A percentile compares a stretch with the other conserved stretches of the same genome.
Conservation (phyloP, 2,113 vertebrate genomes). For the Tragulus kanchil region DNA sequence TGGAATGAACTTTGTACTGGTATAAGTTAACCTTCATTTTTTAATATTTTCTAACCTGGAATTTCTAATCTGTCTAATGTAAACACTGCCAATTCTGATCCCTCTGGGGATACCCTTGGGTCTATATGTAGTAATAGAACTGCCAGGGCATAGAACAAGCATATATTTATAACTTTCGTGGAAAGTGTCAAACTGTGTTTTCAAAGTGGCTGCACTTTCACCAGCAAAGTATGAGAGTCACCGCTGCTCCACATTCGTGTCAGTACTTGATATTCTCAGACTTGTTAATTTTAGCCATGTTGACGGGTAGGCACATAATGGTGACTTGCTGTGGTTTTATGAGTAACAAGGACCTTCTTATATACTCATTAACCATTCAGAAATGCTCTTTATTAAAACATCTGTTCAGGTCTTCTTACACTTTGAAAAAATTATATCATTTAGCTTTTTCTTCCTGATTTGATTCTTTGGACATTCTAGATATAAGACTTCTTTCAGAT, state of each 20-base stretch:
- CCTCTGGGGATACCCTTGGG: neutral
- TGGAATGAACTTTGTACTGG: neutral
- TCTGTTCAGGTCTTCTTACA: neutral
- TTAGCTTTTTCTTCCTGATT: neutral
- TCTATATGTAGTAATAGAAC: neutral
- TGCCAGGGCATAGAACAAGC: neutral
- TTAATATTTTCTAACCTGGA: neutral
- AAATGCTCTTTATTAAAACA: constrained; percentile 20
- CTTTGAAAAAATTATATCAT: constrained; percentile 4
- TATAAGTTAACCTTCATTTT: neutral
- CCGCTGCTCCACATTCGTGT: neutral
- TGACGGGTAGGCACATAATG: neutral
- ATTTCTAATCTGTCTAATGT: neutral
- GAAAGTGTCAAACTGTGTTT: neutral
- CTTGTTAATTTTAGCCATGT: neutral
- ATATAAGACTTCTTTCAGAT: neutral
- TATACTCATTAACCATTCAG: neutral
- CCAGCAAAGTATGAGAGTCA: neutral
- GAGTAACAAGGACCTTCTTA: neutral
- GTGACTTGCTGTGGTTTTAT: neutral
- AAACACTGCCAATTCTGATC: neutral
- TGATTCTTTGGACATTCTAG: constrained; percentile 17
- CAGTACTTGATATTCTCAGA: neutral
- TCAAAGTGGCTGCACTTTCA: neutral
- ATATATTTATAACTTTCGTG: neutral